Evolutionary conservation across 2,797 vertebrate species (phyloP).

Genomic region (Myripristis jacobus): DNA sequence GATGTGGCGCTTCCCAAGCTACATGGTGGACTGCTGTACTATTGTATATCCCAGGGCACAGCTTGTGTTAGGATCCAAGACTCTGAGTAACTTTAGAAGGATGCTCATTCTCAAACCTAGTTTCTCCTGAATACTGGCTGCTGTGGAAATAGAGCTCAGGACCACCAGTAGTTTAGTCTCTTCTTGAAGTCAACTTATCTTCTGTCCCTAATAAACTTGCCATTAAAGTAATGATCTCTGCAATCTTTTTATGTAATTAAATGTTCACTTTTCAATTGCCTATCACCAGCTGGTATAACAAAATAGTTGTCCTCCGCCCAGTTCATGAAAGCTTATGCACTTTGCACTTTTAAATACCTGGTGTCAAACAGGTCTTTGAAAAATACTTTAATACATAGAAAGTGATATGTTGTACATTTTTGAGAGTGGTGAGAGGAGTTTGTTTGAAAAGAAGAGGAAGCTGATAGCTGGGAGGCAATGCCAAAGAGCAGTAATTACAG

Average conservation of each 20-base stretch:
- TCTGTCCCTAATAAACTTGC: no score
- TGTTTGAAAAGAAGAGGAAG: slow-evolving; percentile 7
- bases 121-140: neutral
- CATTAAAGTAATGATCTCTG: neutral
- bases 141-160: neutral
- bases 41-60: neutral
- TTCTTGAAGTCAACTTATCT: neutral
- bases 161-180: neutral
- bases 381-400: no score
- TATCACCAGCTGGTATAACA: no score
- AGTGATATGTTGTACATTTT: neutral
- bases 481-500: no score
- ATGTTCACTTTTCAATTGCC: no score
- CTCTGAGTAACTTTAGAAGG: neutral
- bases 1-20: neutral
- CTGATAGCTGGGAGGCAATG: no score
- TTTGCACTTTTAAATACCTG: no score
- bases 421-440: neutral
- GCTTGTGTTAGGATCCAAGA: neutral
- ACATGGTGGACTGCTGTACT: neutral
- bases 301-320: neutral
- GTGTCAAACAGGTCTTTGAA: no score
- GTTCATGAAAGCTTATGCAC: neutral
- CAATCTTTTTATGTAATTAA: no score
- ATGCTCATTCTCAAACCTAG: neutral